Base-by-base conservation (phyloP, 1,140 invertebrate species). In the Holotrichia oblita region DNA sequence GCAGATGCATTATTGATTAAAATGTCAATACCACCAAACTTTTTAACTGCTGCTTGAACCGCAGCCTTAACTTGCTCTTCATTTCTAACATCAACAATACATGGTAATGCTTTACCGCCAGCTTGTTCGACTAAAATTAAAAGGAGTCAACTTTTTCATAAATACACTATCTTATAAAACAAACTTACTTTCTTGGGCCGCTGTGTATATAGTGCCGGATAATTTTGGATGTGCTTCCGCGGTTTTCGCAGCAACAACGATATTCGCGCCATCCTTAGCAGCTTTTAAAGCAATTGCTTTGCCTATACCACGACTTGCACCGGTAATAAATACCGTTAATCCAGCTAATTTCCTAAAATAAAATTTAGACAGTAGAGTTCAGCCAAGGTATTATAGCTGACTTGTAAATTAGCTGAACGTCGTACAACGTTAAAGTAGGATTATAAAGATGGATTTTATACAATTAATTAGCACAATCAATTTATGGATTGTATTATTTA, bases 11-110 rank as follows among this genome's bases (percentile, higher is more conserved):
- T 99, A 87, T 99, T 99, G 4, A 99, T 89, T 7, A 97, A 83
- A 81, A 99, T 95, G 86, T 99, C 98, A 84, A 99, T 98, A 4
- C 97, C 97, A 73, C 98, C 98, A 89, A 99, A 99, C 85, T 94
- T 94, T 59, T 94, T 91, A 0, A 99, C 93, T 10, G 97, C 94
- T 80, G 92, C 91, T 81, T 97, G 91, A 20, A 99, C 92, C n/a
- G 98, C 97, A 24, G 90, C 89, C 79, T 92, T 87, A 0, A 99
- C 92, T 87, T 96, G 93, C 41, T 87, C 86, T 87, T 98, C 97
- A 87, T 97, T 93, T 77, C 98, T 90, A 6, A 99, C 95, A 88
- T 99, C 98, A 0, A 99, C 97, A 48, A 98, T 88, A 84, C 97
- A 98, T 14, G 98, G 96, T 61, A 99, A 87, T 72, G 95, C 95